Evolutionary conservation across 53 echinoderm and acorn worm species (phyloP), one percentile per base, ranked within the genome.

Genomic region (Holothuria leucospilota): DNA sequence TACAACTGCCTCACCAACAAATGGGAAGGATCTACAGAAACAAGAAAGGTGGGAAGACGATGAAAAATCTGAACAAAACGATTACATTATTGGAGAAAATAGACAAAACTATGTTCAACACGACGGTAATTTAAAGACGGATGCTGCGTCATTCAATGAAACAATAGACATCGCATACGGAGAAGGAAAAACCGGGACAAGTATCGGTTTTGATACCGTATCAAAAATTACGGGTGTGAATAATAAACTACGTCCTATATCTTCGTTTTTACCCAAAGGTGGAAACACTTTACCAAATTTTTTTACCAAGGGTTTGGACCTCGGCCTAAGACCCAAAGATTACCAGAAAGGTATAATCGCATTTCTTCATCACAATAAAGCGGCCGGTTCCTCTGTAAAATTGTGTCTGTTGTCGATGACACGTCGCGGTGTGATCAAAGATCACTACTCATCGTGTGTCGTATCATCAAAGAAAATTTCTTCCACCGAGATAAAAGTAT

Each of bases 341-440:
- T 80, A 80, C 25, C 60, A 60, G 56, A 34, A 80, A 20, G 80
- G 80, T 60, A 34, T 80, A 13, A 34, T 80, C 4, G 29, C 61
- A 15, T 80, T 80, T 39, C 80, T 80, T n/a, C 80, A 80, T 38
- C 80, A 80, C 61, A 80, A 80, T 34, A 80, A 80, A 21, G 80
- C 80, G 2, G 80, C 80, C 28, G 80, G 80, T 13, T 80, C 80
- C 4, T 80, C 80, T 7, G 61, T 80, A 21, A 80, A 80, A 34
- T 16, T 20, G 2, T 80, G 80, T 20, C 34, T 80, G 15, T 8
- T 38, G 6, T 59, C 10, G 5, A 80, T 80, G 80, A 25, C 29
- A 13, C 13, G 25, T 13, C 51, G 62, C 16, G 61, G 34, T 15
- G 16, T 80, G 11, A 53, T 80, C 14, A 59, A 30, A 61, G 59